A percentile compares a stretch with the other conserved stretches of the same genome.
Conservation (phyloP, 2,888 invertebrate species). For the Clusia tigrina region DNA sequence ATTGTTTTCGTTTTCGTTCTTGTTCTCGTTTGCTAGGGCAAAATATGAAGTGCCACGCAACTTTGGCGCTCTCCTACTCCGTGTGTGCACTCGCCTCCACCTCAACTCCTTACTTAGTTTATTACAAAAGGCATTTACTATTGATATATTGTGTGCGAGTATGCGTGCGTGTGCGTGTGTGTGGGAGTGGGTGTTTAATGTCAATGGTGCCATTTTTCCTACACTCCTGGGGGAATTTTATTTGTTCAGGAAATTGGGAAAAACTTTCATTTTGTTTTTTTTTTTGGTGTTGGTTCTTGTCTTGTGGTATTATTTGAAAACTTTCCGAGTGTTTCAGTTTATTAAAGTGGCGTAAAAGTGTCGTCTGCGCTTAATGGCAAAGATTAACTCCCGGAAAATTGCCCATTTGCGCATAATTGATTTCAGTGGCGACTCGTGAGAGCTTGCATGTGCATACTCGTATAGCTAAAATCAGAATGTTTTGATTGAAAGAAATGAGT, state of each 20-base stretch:
- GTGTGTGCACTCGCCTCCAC: too few species aligned
- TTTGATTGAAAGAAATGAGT: too few species aligned
- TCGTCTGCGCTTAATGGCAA: slow-evolving; percentile 51
- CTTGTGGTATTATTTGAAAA: slow-evolving; percentile 35
- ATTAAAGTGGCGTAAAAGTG: slow-evolving; percentile 58
- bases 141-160: slow-evolving; percentile 41
- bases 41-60: background rate
- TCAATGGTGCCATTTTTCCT: background rate
- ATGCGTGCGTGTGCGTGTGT: slow-evolving; percentile 6
- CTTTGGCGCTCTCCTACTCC: background rate
- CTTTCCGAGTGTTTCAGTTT: slow-evolving; percentile 42
- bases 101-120: too few species aligned
- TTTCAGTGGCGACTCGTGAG: too few species aligned
- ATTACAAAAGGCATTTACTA: slow-evolving; percentile 46
- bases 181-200: slow-evolving; percentile 15
- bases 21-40: background rate
- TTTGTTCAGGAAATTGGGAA: slow-evolving; percentile 44
- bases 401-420: slow-evolving; percentile 19
- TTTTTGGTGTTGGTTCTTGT: slow-evolving; percentile 30
- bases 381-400: slow-evolving; percentile 49
- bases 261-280: slow-evolving; percentile 38
- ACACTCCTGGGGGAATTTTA: slow-evolving; percentile 8
- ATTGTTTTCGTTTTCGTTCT: background rate
- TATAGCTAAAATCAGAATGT: too few species aligned
- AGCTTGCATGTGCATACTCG: too few species aligned